Evolutionary conservation across 2,888 invertebrate genomes (phyloP).

Genomic region (Pristionchus maxplancki): DNA sequence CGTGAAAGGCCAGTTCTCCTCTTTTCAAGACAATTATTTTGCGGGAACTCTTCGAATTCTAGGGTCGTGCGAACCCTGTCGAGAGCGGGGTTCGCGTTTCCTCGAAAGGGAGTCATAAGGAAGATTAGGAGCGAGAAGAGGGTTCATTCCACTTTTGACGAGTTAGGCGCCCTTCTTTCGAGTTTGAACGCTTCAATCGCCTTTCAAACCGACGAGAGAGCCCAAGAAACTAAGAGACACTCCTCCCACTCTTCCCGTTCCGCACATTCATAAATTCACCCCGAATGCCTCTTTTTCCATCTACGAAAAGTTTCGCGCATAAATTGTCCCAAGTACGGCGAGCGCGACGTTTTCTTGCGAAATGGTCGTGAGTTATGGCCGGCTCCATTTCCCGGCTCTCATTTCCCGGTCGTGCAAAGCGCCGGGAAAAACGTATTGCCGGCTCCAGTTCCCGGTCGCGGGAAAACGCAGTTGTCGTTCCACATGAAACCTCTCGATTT

Average conservation of each 20-base stretch:
- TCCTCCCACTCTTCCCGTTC: neutral
- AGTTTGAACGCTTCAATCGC: neutral
- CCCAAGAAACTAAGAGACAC: too few species aligned
- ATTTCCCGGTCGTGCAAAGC: neutral
- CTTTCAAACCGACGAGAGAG: too few species aligned
- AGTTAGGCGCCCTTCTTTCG: neutral
- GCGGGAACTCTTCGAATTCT: neutral
- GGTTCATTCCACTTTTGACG: constrained; percentile 14
- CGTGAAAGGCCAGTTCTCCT: too few species aligned
- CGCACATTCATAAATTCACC: neutral
- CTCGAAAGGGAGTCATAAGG: neutral
- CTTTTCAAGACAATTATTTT: too few species aligned
- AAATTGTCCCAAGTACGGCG: neutral
- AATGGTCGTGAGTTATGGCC: neutral
- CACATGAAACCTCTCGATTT: too few species aligned
- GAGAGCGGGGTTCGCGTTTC: neutral
- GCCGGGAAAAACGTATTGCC: too few species aligned
- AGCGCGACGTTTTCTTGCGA: neutral
- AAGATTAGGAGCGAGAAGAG: neutral
- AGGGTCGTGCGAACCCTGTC: neutral
- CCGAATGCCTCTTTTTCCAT: neutral
- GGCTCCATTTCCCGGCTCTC: neutral
- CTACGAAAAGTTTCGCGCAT: neutral
- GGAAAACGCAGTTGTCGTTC: neutral
- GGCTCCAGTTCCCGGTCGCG: neutral